Base-by-base conservation (phyloP, 1,140 invertebrate genomes). In the Philopotamus ludificatus region DNA sequence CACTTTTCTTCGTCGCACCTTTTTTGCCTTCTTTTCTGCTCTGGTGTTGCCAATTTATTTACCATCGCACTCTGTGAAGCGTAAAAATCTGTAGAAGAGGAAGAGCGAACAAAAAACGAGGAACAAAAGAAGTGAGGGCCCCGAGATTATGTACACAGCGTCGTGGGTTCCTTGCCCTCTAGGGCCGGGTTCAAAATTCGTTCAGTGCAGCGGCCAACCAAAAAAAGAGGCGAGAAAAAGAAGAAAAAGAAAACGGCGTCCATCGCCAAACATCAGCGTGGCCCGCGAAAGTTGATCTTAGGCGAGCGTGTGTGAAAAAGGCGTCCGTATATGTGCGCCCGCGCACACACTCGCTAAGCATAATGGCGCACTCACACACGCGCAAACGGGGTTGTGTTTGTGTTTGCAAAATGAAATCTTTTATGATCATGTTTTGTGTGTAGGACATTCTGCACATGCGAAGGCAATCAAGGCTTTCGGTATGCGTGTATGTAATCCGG, bases 121-220 rank as follows among this genome's bases (percentile, higher is more conserved):
- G 44, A 47, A 47, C 44, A 47, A 47, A 47, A 47, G 44, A 20
- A 12, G 53, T 16, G 28, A 39, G 25, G 21, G 53, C 15, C n/a
- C 25, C 15, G 22, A 54, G 49, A 63, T 51, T 63, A 63, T 63
- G 47, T 63, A 53, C 61, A 63, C 66, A 58, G 10, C 57, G 22
- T 21, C 16, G 65, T 54, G 49, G 49, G 66, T 68, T 66, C 66
- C 62, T 68, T 68, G 66, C 66, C 66, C 66, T 68, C 59, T 68
- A 64, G 66, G 66, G 55, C 66, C 58, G 66, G 39, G 66, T 68
- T 68, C 66, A 65, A 68, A 68, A 64, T 68, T 64, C 61, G 60
- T 57, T 26, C 54, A 15, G 51, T 34, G 12, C 51, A 54, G 41
- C 51, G 41, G 28, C 49, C 8, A 47, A 47, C 34, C 9, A 2